A percentile compares a stretch with the other conserved stretches of the same genome.
Evolutionary conservation across 2,113 vertebrate species (phyloP).

Genomic region (Microcebus tavaratra): DNA sequence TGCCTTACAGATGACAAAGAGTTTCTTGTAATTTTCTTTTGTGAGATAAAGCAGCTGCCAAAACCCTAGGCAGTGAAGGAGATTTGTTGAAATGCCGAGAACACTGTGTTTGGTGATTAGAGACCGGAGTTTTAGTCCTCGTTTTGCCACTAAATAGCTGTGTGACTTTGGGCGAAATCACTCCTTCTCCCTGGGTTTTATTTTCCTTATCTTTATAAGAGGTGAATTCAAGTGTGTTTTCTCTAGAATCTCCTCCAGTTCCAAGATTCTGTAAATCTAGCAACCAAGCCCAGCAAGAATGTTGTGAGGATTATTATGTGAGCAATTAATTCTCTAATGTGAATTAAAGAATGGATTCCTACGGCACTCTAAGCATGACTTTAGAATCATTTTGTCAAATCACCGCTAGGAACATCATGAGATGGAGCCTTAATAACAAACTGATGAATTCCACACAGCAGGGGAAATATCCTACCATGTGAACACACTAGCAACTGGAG

Average conservation of each 20-base stretch:
- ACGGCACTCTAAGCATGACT: background rate
- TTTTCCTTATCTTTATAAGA: background rate
- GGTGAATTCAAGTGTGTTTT: background rate
- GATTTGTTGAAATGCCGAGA: background rate
- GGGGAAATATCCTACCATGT: background rate
- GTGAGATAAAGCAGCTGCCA: background rate
- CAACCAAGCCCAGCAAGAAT: background rate
- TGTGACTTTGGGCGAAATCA: background rate
- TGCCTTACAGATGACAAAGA: background rate
- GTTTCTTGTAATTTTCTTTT: background rate
- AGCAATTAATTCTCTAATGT: background rate
- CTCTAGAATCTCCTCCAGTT: background rate
- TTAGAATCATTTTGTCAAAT: background rate
- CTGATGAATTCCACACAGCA: background rate
- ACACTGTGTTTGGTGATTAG: background rate
- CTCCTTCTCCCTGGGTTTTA: no score
- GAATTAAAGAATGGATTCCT: background rate
- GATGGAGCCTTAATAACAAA: background rate
- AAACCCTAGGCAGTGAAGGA: no score
- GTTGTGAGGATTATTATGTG: background rate
- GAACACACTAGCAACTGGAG: constrained; percentile 18
- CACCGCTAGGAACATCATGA: background rate
- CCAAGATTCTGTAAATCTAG: background rate
- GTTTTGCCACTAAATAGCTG: background rate
- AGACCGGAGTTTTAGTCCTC: background rate